Base-by-base conservation (phyloP, 1,140 invertebrate species). In the Paraescarpia echinospica region DNA sequence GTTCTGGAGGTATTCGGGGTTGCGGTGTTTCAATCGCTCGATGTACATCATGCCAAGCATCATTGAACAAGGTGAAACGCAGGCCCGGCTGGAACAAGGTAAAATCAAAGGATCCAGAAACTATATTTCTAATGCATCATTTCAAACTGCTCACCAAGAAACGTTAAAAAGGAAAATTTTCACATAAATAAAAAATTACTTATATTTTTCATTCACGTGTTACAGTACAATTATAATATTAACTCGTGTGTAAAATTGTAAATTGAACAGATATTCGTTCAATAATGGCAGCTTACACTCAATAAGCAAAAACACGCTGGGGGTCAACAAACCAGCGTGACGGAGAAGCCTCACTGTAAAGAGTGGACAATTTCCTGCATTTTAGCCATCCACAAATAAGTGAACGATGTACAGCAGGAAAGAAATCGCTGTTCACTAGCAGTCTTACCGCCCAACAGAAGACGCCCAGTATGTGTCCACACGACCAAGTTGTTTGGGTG, bases 1-100 rank as follows among this genome's bases (percentile, higher is more conserved):
- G 95, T 97, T 96, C 94, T 97, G 97, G 35, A 99, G 96, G 96
- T 99, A 99, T 92, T 98, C 97, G 0, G 98, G 97, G 96, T 98
- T 98, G 94, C 97, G 97, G 91, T 96, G 96, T 95, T 98, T 94
- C 91, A 98, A 96, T 94, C 98, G 97, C 96, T 99, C 98, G 91
- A 99, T 96, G 95, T 99, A 99, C 1, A 99, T 96, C 93, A 98
- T 96, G 33, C 98, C 98, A 94, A 98, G 96, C 92, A 96, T 95
- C 48, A 98, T 96, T 0, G 98, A 98, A 95, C 98, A 98, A 0
- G 98, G 98, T 0, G 98, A 98, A 89, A 99, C 97, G 95, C 98
- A 98, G 2, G 98, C 97, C 94, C 97, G 97, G 94, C 97, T 96
- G 93, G 33, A 93, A 94, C 92, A 0, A 31, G 59, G 59, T 22